phyloP scores from a whole-genome alignment of 2,888 invertebrate species.

The Rotaria sp. region DNA sequence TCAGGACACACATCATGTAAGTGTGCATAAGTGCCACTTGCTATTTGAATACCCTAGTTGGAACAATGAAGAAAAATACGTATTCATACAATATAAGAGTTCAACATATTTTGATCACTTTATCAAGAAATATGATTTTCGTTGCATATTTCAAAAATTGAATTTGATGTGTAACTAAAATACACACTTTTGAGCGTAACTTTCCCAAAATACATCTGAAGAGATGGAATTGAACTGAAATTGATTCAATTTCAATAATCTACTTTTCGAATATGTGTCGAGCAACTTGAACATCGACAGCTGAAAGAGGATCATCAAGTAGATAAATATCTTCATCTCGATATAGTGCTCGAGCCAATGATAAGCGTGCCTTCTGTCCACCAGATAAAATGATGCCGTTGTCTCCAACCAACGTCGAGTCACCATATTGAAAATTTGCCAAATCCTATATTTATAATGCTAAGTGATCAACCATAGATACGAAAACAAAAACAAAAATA shows the following conservation, averaged over 20 bases:
- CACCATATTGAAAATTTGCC: conserved; percentile 66
- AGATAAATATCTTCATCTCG: conserved; percentile 65
- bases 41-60: not conserved
- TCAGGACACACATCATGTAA: not conserved
- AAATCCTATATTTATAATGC: not conserved
- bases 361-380: conserved; percentile 57
- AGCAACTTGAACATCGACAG: conserved; percentile 84
- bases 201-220: conserved; percentile 62
- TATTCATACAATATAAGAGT: no score
- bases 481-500: no score
- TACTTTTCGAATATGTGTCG: conserved; percentile 75
- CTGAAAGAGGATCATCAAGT: conserved; percentile 84
- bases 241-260: no score
- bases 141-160: conserved; percentile 62
- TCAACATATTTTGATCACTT: not conserved
- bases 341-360: conserved; percentile 54
- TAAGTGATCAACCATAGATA: no score
- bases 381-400: conserved; percentile 75
- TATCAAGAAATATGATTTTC: conserved; percentile 54
- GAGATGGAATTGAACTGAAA: no score
- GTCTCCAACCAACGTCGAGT: conserved; percentile 77
- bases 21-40: not conserved
- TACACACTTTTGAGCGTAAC: conserved; percentile 65
- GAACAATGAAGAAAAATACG: no score
- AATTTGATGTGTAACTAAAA: conserved; percentile 75